phyloP scores from a whole-genome alignment of 2,888 invertebrate genomes.

The Lithophane ornitopus region DNA sequence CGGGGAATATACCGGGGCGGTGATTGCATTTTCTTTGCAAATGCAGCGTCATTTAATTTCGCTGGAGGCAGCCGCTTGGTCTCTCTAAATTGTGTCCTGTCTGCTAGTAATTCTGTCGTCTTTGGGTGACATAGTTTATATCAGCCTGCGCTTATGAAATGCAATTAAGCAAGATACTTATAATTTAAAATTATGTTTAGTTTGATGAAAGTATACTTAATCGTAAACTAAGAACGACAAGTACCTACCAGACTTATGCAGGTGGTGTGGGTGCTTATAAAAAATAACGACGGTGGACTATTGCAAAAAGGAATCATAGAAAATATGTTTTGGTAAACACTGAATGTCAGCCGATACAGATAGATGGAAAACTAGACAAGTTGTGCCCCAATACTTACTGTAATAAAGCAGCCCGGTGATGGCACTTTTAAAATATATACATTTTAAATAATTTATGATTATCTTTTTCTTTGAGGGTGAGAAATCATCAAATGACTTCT shows the following conservation, averaged over 20 bases:
- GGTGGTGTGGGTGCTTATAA: not conserved
- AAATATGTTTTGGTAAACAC: not conserved
- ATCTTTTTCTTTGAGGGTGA: no score
- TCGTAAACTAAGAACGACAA: not conserved
- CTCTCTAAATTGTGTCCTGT: conserved; percentile 80
- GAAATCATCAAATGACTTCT: no score
- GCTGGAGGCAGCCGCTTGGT: conserved; percentile 82
- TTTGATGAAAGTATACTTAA: not conserved
- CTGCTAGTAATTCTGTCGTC: conserved; percentile 72
- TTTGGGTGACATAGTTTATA: conserved; percentile 63
- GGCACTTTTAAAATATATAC: not conserved
- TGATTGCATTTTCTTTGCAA: conserved; percentile 90
- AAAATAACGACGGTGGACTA: not conserved
- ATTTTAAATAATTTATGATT: not conserved
- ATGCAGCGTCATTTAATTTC: conserved; percentile 88
- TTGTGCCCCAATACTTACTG: not conserved
- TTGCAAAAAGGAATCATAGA: not conserved
- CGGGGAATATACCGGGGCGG: conserved; percentile 83
- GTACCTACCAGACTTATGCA: not conserved
- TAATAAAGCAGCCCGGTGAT: not conserved
- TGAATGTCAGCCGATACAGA: not conserved
- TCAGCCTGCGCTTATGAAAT: conserved; percentile 49
- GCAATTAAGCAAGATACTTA: conserved; percentile 28
- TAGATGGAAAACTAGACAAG: not conserved
- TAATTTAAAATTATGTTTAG: not conserved